Conservation (phyloP, 2,888 invertebrate genomes). For the Antheraea yamamai region DNA sequence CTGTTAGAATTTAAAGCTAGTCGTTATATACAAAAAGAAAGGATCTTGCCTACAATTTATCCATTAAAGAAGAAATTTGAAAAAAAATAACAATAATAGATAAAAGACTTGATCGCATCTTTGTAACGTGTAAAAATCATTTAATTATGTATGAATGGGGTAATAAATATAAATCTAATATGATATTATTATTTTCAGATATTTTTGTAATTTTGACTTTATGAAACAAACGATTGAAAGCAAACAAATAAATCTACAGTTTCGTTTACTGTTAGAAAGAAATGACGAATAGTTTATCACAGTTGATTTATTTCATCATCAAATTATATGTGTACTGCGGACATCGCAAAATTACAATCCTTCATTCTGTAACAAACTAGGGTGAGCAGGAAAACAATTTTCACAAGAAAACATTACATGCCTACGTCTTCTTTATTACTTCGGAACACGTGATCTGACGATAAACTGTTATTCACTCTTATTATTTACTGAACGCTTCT, state of each 20-base stretch:
- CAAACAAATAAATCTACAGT: conserved; percentile 7
- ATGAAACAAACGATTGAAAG: neutral
- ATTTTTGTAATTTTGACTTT: neutral
- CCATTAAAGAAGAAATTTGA: neutral
- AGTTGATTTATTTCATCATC: conserved; percentile 18
- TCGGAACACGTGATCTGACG: conserved; percentile 76
- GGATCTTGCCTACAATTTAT: neutral
- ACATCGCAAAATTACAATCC: conserved; percentile 55
- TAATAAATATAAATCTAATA: too few species aligned
- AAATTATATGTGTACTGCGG: conserved; percentile 23
- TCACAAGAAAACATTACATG: conserved; percentile 60
- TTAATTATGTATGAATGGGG: too few species aligned
- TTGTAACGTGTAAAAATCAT: too few species aligned
- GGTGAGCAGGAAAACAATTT: conserved; percentile 69
- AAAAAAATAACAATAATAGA: neutral
- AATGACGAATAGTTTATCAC: conserved; percentile 3
- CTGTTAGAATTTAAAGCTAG: neutral
- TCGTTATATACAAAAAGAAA: too few species aligned
- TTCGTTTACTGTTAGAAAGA: neutral
- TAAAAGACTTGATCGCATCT: neutral
- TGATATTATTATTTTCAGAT: neutral
- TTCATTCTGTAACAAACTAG: conserved; percentile 59
- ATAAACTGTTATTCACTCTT: conserved; percentile 76
- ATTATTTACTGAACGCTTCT: conserved; percentile 67
- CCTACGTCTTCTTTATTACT: conserved; percentile 63